Conservation (phyloP, 35 echinoderm and acorn worm species). For the Apostichopus californicus region DNA sequence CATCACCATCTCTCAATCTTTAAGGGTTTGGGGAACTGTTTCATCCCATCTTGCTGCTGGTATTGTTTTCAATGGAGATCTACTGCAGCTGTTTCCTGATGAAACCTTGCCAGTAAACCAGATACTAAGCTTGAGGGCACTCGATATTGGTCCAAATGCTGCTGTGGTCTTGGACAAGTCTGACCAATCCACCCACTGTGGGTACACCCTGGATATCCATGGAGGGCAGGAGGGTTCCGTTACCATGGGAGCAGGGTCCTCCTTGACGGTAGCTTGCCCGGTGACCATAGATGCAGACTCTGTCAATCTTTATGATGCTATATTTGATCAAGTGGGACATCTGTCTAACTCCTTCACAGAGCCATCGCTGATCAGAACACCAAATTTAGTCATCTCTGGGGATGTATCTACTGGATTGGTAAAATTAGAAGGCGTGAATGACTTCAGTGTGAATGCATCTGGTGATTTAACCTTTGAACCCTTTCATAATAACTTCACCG, state of each 20-base stretch:
- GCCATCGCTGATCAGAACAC: slow-evolving; percentile 38
- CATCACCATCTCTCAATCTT: slow-evolving; percentile 39
- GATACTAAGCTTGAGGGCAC: slow-evolving; percentile 33
- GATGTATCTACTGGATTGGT: slow-evolving; percentile 50
- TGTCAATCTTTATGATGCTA: slow-evolving; percentile 44
- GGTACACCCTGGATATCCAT: slow-evolving; percentile 63
- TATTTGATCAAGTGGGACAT: slow-evolving; percentile 55
- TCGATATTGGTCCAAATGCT: slow-evolving; percentile 57
- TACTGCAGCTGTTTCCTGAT: slow-evolving; percentile 51
- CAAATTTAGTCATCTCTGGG: slow-evolving; percentile 54
- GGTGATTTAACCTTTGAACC: slow-evolving; percentile 47
- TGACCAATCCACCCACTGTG: slow-evolving; percentile 48
- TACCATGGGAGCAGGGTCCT: slow-evolving; percentile 56
- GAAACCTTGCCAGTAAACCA: slow-evolving; percentile 12
- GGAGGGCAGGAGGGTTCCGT: slow-evolving; percentile 10
- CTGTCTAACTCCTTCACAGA: slow-evolving; percentile 1
- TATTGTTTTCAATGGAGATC: slow-evolving; percentile 52
- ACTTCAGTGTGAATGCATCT: slow-evolving; percentile 9
- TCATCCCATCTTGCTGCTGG: background rate
- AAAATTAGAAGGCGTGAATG: slow-evolving; percentile 16
- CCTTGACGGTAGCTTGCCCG: slow-evolving; percentile 59
- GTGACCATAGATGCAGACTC: slow-evolving; percentile 25
- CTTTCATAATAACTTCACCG: slow-evolving; percentile 33
- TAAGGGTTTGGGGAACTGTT: slow-evolving; percentile 56
- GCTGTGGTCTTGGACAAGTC: slow-evolving; percentile 59